Conservation (phyloP, 1,140 invertebrate species). For the Riptortus pedestris region DNA sequence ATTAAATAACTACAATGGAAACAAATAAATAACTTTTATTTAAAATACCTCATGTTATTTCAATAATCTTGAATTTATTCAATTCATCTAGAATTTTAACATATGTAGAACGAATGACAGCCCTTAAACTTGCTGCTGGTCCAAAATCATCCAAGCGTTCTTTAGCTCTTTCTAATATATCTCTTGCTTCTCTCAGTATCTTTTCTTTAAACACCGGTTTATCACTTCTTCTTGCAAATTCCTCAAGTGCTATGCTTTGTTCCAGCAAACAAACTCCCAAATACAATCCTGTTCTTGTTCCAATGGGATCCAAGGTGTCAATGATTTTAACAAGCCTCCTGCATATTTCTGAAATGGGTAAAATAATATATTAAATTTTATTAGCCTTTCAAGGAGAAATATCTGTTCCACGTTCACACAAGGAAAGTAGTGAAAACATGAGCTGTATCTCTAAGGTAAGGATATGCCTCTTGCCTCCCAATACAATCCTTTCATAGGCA, state of each 20-base stretch:
- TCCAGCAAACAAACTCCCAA: not conserved
- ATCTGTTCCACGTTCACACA: too few relatives aligned
- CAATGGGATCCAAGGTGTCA: not conserved
- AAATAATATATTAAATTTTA: too few relatives aligned
- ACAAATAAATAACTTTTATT: too few relatives aligned
- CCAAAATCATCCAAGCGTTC: not conserved
- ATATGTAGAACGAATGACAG: not conserved
- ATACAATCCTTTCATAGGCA: too few relatives aligned
- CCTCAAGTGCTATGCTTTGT: not conserved
- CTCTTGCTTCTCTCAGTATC: not conserved
- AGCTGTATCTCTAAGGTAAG: too few relatives aligned
- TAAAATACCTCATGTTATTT: slow-evolving; percentile 2
- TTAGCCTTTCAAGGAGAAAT: too few relatives aligned
- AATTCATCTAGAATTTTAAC: not conserved
- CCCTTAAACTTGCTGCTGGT: not conserved
- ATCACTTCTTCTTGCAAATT: not conserved
- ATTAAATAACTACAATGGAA: too few relatives aligned
- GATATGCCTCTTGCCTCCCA: too few relatives aligned
- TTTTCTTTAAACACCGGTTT: not conserved
- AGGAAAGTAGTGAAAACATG: too few relatives aligned
- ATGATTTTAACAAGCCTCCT: not conserved
- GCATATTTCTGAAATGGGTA: not conserved
- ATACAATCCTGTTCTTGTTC: not conserved
- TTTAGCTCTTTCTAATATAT: slow-evolving; percentile 4
- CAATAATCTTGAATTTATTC: not conserved